A percentile compares a stretch with the other conserved stretches of the same genome.
These are phyloP conservation scores for Puntigrus tetrazona DNA, from an alignment of 2,113 vertebrate species.

Conservation along the genomic window DNA sequence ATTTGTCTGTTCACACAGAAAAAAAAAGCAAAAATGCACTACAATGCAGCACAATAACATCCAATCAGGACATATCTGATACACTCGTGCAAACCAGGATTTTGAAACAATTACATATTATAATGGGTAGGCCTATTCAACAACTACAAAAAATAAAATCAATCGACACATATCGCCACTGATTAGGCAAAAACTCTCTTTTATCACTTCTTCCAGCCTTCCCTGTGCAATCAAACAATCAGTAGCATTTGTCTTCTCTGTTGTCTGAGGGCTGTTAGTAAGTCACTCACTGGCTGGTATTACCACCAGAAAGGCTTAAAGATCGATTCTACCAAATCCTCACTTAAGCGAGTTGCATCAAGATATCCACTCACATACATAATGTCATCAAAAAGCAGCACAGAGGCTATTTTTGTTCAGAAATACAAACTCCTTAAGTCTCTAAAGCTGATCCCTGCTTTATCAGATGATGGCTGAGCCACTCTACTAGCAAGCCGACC, in stretches of 20 bases:
- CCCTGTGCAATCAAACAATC: background rate
- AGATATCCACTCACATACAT: conserved; percentile 11
- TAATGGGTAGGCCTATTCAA: background rate
- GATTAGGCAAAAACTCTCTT: background rate
- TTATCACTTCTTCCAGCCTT: background rate
- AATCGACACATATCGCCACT: background rate
- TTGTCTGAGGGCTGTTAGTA: conserved; percentile 3
- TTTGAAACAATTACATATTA: background rate
- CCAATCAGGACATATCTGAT: background rate
- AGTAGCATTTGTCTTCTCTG: background rate
- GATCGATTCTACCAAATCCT: conserved; percentile 36
- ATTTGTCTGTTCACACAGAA: background rate
- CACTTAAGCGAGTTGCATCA: conserved; percentile 38
- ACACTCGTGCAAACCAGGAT: background rate
- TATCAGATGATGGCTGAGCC: conserved; percentile 24
- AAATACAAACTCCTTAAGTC: conserved; percentile 16
- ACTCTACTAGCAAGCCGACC: background rate
- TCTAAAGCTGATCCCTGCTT: conserved; percentile 31
- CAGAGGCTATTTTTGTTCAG: conserved; percentile 10
- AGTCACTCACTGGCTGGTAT: conserved; percentile 4
- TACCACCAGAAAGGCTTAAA: conserved; percentile 18
- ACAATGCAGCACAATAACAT: background rate
- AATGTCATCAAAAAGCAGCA: conserved; percentile 22
- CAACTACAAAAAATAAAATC: background rate
- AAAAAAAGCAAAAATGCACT: background rate